Conservation (phyloP, 2,797 vertebrate genomes). For the Rhinella marina region DNA sequence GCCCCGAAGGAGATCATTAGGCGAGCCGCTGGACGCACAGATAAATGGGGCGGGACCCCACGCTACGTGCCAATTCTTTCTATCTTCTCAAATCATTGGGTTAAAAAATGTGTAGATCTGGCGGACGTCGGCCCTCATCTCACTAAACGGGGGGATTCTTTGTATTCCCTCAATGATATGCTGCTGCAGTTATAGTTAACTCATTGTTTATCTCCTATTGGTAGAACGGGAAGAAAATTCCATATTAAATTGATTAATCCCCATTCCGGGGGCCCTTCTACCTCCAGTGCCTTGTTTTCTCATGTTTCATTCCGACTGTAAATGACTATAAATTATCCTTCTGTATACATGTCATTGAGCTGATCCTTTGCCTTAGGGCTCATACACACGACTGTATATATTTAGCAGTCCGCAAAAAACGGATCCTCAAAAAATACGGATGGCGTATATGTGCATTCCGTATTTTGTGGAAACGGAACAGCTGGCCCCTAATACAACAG, state of each 20-base stretch:
- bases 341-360: too few relatives aligned
- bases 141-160: not conserved
- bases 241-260: not conserved
- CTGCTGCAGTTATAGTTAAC: constrained; percentile 7
- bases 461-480: too few relatives aligned
- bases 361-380: too few relatives aligned
- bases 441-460: too few relatives aligned
- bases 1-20: not conserved
- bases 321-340: not conserved
- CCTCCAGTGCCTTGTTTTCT: constrained; percentile 13
- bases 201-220: not conserved
- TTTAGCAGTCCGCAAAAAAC: too few relatives aligned
- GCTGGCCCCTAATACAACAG: too few relatives aligned
- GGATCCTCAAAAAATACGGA: too few relatives aligned
- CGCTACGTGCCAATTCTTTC: constrained; percentile 28
- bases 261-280: not conserved
- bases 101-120: not conserved
- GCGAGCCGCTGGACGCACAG: not conserved
- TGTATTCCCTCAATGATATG: not conserved
- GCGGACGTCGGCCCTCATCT: not conserved
- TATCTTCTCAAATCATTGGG: not conserved
- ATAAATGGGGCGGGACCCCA: constrained; percentile 31
- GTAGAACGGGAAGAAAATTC: constrained; percentile 11
- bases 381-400: too few relatives aligned
- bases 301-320: not conserved